Conservation (phyloP, 1,140 invertebrate species). For the Patella vulgata region DNA sequence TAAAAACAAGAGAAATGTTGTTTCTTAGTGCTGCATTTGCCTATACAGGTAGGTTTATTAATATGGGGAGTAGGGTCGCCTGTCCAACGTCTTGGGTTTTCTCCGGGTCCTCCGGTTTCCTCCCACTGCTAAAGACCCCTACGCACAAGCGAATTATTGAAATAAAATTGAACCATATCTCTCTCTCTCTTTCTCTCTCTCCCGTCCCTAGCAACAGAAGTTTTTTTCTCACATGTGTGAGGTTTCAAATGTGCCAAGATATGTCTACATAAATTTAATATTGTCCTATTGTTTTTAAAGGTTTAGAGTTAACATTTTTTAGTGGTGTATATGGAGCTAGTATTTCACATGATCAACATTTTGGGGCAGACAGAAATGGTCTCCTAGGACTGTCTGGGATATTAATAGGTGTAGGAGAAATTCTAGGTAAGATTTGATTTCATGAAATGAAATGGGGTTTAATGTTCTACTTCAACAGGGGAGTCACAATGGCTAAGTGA, state of each 20-base stretch:
- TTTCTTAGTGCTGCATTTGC: conserved; percentile 86
- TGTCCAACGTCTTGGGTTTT: no score
- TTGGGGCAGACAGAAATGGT: conserved; percentile 81
- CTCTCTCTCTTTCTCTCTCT: no score
- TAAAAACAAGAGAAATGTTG: conserved; percentile 85
- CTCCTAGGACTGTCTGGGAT: conserved; percentile 92
- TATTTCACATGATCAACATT: conserved; percentile 82
- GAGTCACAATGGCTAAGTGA: no score
- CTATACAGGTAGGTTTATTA: conserved; percentile 79
- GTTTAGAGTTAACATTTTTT: conserved; percentile 92
- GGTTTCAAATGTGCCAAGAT: not conserved
- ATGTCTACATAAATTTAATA: not conserved
- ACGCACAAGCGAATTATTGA: no score
- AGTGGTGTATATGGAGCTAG: conserved; percentile 94
- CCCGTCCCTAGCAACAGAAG: no score
- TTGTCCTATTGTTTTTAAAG: conserved; percentile 71
- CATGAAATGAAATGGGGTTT: conserved; percentile 17
- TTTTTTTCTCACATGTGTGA: no score
- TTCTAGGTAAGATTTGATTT: conserved; percentile 75
- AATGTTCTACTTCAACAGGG: no score
- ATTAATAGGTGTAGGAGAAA: conserved; percentile 92
- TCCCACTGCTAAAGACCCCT: no score
- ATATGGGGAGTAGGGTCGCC: not conserved
- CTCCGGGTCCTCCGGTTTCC: no score
- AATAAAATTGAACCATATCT: no score